Percentiles rank a stretch among this genome's conserved stretches.
Evolutionary conservation across 2,113 vertebrate species (phyloP).

Genomic region (Sturnus vulgaris): DNA sequence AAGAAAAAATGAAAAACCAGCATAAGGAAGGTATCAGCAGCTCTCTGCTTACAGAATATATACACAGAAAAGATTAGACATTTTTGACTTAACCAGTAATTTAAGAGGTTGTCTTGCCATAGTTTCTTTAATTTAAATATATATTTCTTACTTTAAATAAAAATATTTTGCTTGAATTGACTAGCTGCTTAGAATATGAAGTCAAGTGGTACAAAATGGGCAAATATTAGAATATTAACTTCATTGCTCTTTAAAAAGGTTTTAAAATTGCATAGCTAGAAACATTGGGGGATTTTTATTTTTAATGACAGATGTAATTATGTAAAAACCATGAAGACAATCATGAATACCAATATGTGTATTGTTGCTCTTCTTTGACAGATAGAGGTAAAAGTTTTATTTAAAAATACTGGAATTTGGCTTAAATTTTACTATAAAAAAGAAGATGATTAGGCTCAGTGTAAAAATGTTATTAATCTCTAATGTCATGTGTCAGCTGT

Average conservation of each 20-base stretch:
- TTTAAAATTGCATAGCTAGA: background rate
- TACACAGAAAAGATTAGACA: background rate
- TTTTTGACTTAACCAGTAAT: background rate
- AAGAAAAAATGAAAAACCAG: background rate
- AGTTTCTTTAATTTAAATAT: background rate
- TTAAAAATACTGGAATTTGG: background rate
- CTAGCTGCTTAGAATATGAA: background rate
- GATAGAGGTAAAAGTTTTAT: background rate
- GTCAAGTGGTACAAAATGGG: background rate
- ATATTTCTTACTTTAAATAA: background rate
- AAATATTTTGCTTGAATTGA: background rate
- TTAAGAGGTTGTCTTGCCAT: background rate
- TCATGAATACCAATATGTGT: background rate
- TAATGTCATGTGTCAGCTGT: background rate
- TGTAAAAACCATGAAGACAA: background rate
- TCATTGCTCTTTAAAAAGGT: background rate
- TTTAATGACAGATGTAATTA: background rate
- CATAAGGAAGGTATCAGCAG: background rate
- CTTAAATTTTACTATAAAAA: background rate
- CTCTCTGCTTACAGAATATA: background rate
- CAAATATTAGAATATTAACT: background rate
- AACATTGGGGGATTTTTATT: background rate
- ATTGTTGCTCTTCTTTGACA: background rate
- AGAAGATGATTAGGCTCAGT: background rate
- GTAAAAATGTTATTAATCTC: background rate